A percentile compares a stretch with the other conserved stretches of the same genome.
phyloP scores from a whole-genome alignment of 2,797 vertebrate species.

The Limosa lapponica region DNA sequence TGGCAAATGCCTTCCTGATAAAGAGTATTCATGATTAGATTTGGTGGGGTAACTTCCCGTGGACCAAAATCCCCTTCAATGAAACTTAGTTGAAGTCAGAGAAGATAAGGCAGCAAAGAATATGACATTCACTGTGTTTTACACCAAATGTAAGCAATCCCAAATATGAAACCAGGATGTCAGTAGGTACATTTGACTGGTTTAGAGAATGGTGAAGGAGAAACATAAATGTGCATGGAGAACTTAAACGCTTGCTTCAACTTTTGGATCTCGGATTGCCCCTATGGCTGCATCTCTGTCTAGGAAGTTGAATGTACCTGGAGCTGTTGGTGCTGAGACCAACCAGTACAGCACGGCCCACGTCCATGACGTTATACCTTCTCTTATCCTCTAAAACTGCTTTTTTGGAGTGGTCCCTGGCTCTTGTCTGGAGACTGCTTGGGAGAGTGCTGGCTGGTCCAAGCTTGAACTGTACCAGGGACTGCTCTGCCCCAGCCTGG shows the following conservation, averaged over 20 bases:
- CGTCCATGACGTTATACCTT: accelerated
- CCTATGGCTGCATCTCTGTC: background rate
- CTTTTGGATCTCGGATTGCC: background rate
- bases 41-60: background rate
- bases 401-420: background rate
- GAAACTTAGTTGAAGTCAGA: background rate
- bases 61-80: background rate
- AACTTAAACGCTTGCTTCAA: background rate
- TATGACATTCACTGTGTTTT: background rate
- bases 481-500: background rate
- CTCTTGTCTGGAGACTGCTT: background rate
- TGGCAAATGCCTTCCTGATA: background rate
- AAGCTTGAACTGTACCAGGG: background rate
- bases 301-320: background rate
- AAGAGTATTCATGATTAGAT: background rate
- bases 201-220: background rate
- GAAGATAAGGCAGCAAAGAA: background rate
- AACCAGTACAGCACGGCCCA: background rate
- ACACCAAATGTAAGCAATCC: background rate
- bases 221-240: background rate
- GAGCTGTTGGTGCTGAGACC: background rate
- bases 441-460: background rate
- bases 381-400: background rate
- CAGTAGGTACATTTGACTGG: background rate
- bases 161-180: background rate